A percentile compares a stretch with the other conserved stretches of the same genome.
Evolutionary conservation across 2,888 invertebrate genomes (phyloP).

Genomic region (Acrobasis suavella): DNA sequence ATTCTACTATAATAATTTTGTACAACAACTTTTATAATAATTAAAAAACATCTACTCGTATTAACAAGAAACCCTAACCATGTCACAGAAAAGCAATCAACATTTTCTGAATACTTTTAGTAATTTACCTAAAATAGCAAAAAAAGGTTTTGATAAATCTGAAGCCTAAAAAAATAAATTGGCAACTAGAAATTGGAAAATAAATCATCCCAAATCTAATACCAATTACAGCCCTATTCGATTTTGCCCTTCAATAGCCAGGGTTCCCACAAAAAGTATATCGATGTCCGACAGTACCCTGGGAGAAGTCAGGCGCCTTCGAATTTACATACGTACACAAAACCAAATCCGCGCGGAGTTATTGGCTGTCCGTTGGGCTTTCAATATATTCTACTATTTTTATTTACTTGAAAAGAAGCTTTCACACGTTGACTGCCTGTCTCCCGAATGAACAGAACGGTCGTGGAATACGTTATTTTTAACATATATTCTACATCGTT

Average conservation of each 20-base stretch:
- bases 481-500: slow-evolving; percentile 33
- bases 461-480: slow-evolving; percentile 62
- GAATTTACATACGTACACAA: slow-evolving; percentile 71
- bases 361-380: slow-evolving; percentile 74
- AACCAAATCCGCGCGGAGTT: slow-evolving; percentile 67
- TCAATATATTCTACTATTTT: slow-evolving; percentile 75
- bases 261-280: slow-evolving; percentile 20
- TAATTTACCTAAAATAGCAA: not conserved
- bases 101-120: not conserved
- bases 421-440: slow-evolving; percentile 53
- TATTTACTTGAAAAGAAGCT: slow-evolving; percentile 67
- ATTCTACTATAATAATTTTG: no score
- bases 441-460: slow-evolving; percentile 57
- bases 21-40: no score
- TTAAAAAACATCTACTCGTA: not conserved
- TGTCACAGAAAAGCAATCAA: not conserved
- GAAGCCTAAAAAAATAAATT: slow-evolving; percentile 12
- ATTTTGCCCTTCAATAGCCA: slow-evolving; percentile 11
- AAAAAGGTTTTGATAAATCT: not conserved
- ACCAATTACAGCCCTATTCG: slow-evolving; percentile 18
- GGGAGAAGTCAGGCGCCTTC: slow-evolving; percentile 41
- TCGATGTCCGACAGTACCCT: slow-evolving; percentile 13
- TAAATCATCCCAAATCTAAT: slow-evolving; percentile 16
- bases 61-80: not conserved
- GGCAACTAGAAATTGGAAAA: slow-evolving; percentile 17